A percentile compares a stretch with the other conserved stretches of the same genome.
Evolutionary conservation across 2,888 invertebrate species (phyloP).

Genomic region (Muscina levida): DNA sequence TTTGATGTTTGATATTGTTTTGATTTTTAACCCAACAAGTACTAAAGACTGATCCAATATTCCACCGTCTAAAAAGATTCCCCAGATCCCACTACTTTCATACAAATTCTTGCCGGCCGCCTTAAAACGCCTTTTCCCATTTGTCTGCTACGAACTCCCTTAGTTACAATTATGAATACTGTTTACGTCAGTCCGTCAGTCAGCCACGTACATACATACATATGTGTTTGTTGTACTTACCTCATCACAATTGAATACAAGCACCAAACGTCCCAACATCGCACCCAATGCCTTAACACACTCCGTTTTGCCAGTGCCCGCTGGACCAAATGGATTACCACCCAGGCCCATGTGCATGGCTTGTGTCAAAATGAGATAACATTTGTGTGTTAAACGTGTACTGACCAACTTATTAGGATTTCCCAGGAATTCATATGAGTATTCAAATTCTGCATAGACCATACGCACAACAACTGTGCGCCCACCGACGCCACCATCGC

Average conservation of each 20-base stretch:
- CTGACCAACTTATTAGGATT: slow-evolving; percentile 96
- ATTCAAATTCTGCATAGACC: slow-evolving; percentile 96
- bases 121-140: no score
- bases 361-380: slow-evolving; percentile 98
- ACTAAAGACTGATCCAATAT: no score
- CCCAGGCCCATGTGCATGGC: slow-evolving; percentile 97
- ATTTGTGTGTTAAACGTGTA: slow-evolving; percentile 97
- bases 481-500: slow-evolving; percentile 19
- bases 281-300: slow-evolving; percentile 97
- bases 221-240: slow-evolving; percentile 77
- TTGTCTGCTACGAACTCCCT: no score
- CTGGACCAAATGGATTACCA: slow-evolving; percentile 99
- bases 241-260: slow-evolving; percentile 99
- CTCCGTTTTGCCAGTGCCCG: slow-evolving; percentile 99
- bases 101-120: no score
- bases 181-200: neutral
- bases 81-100: no score
- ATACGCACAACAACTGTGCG: slow-evolving; percentile 83
- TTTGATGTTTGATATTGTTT: no score
- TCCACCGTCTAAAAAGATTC: no score
- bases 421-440: slow-evolving; percentile 99
- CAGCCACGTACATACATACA: neutral
- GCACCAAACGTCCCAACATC: slow-evolving; percentile 94
- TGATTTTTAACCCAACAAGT: no score
- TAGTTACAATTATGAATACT: no score